Percentiles rank a stretch among this genome's conserved stretches.
phyloP scores from a whole-genome alignment of 2,797 vertebrate genomes.

The Argentina silus region DNA sequence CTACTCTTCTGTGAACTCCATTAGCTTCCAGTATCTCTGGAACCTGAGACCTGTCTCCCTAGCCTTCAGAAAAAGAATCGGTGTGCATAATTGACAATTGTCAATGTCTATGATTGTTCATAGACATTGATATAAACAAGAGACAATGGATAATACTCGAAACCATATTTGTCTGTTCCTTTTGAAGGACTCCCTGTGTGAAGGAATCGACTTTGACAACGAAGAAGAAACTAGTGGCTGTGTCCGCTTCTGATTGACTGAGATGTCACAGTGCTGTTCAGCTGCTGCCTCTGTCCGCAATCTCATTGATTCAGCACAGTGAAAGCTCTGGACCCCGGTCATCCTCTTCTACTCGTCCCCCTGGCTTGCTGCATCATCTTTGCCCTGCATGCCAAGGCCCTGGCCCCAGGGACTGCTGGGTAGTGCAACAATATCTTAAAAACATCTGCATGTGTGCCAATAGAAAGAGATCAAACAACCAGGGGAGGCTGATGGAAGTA shows the following conservation, averaged over 20 bases:
- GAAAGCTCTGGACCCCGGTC: not conserved
- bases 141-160: not conserved
- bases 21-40: too few species aligned
- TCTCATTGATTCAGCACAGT: not conserved
- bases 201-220: constrained; percentile 78
- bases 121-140: not conserved
- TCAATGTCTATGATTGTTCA: not conserved
- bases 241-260: constrained; percentile 78
- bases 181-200: constrained; percentile 77
- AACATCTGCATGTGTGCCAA: constrained; percentile 42
- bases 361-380: constrained; percentile 18
- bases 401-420: constrained; percentile 20
- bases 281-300: not conserved
- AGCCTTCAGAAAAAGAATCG: not conserved
- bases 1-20: too few species aligned
- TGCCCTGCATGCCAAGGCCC: constrained; percentile 54
- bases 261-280: constrained; percentile 2
- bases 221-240: constrained; percentile 73
- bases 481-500: not conserved
- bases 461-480: constrained; percentile 20
- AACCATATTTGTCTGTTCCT: constrained; percentile 33
- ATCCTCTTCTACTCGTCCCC: constrained; percentile 1
- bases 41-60: not conserved
- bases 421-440: constrained; percentile 9
- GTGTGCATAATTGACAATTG: not conserved